Base-by-base conservation (phyloP, 2,888 invertebrate genomes). In the Phlogophora meticulosa region DNA sequence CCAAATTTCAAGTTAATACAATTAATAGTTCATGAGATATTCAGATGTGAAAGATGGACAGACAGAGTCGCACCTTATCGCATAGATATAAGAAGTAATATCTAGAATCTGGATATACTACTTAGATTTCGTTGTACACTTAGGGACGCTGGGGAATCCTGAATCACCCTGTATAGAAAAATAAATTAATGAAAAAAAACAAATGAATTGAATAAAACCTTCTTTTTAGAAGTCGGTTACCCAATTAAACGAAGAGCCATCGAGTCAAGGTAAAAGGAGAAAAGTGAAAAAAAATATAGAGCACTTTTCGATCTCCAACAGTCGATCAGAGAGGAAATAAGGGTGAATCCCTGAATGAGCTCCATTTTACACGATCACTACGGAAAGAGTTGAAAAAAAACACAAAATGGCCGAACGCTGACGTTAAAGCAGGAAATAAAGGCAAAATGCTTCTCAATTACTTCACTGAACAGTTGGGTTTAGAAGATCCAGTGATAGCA, bases 361-460 rank as follows among this genome's bases (percentile, higher is more conserved):
- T 42, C 52, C 67, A 48, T 66, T 72, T 28, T 46, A 52, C 56
- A 42, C 76, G 72, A 76, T 52, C 36, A 15, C 58, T 22, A 40
- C 49, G 53, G 36, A 67, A 57, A 65, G 57, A 72, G 61, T 52
- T 46, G n/a, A 70, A 72, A 76, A 72, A 71, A 70, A n/a, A n/a
- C 15, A 49, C 40, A 36, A 64, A 64, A 65, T 58, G 42, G 36
- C 28, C 36, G 51, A 60, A 56, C 56, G 24, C n/a, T 55, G 28
- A 52, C 22, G 45, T 7, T 24, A 71, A 57, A 42, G n/a, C 17
- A 70, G 51, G 45, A 49, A 49, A 75, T 76, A 43, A 45, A 15
- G 17, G 20, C 20, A 52, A 76, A 76, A 48, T 22, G 34, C 20
- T 34, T 15, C 10, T 70, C 51, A 46, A 28, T 43, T 58, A 43